Percentiles rank a stretch among this genome's conserved stretches.
phyloP scores from a whole-genome alignment of 2,113 vertebrate genomes.

The Chaenogobius annularis region DNA sequence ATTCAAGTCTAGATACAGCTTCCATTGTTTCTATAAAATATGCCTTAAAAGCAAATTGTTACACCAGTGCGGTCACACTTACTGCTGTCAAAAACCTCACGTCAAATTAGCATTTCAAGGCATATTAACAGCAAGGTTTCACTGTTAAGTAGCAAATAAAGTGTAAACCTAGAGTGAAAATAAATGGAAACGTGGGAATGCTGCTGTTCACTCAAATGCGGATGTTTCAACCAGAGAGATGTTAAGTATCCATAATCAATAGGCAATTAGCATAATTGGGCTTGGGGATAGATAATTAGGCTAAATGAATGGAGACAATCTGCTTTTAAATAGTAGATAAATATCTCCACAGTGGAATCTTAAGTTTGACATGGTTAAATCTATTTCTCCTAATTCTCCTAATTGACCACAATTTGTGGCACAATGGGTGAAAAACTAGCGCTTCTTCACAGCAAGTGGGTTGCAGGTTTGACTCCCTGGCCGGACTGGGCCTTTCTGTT shows the following conservation, averaged over 20 bases:
- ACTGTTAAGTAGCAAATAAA: constrained; percentile 12
- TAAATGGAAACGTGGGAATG: constrained; percentile 3
- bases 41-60: background rate
- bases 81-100: constrained; percentile 16
- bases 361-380: background rate
- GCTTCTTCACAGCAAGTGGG: too few relatives aligned
- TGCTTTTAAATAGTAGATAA: constrained; percentile 8
- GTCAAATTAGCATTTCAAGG: constrained; percentile 40
- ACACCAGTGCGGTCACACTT: background rate
- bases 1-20: background rate
- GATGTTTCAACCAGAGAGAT: background rate
- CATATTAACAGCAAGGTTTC: constrained; percentile 13
- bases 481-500: too few relatives aligned
- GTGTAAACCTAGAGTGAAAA: constrained; percentile 6
- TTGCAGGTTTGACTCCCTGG: too few relatives aligned
- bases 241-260: constrained; percentile 12
- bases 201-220: background rate
- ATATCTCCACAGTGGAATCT: constrained; percentile 7
- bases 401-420: background rate
- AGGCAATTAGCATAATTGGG: constrained; percentile 10
- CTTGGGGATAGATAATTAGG: constrained; percentile 9
- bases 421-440: too few relatives aligned
- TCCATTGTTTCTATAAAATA: background rate
- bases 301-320: constrained; percentile 9
- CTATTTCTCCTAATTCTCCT: background rate